Evolutionary conservation across 2,113 vertebrate species (phyloP).

Genomic region (Felis chaus): DNA sequence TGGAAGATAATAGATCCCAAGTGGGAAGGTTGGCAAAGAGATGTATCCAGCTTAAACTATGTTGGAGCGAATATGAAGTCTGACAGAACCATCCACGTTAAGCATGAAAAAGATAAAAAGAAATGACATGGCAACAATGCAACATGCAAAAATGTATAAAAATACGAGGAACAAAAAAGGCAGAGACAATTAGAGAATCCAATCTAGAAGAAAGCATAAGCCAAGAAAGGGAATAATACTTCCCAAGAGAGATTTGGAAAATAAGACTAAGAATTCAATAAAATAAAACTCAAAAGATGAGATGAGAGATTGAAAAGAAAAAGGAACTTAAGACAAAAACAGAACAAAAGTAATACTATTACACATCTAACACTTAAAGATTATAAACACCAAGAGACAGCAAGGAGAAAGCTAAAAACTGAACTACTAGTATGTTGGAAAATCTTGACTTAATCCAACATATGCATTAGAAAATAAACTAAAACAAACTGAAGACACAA

Average conservation of each 20-base stretch:
- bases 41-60: neutral
- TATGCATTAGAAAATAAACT: neutral
- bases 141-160: neutral
- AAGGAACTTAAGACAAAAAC: neutral
- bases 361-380: neutral
- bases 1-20: neutral
- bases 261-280: neutral
- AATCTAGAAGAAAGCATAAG: neutral
- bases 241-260: neutral
- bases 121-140: neutral
- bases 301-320: neutral
- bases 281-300: constrained; percentile 25
- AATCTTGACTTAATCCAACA: neutral
- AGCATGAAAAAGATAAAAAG: neutral
- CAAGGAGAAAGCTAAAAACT: neutral
- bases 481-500: neutral
- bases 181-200: neutral
- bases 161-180: neutral
- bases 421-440: neutral
- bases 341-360: neutral
- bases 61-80: neutral
- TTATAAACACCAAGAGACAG: neutral
- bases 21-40: neutral
- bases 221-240: neutral
- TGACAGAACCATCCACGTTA: neutral